Conservation (phyloP, 2,113 vertebrate genomes). For the Odontophorus gujanensis region DNA sequence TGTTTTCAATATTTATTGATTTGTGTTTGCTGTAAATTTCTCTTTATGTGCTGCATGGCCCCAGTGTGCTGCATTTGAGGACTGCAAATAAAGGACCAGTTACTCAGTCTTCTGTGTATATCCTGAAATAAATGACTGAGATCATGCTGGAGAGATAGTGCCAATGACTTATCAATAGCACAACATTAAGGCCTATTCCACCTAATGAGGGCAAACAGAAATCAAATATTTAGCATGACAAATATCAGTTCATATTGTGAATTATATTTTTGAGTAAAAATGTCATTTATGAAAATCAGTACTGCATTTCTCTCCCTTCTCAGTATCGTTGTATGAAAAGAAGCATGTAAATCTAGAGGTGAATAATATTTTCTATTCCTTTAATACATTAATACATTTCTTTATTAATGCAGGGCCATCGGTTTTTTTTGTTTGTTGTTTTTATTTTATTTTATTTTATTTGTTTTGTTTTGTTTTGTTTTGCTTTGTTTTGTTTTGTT, state of each 20-base stretch:
- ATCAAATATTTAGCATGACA: constrained; percentile 18
- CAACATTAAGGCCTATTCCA: neutral
- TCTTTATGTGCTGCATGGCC: neutral
- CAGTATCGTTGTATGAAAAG: neutral
- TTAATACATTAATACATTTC: neutral
- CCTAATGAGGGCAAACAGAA: neutral
- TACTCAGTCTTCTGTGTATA: neutral
- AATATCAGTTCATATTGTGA: neutral
- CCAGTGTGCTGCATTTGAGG: neutral
- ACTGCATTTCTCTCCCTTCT: neutral
- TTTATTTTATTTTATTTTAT: too few species aligned
- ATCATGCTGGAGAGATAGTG: neutral
- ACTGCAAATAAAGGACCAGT: neutral
- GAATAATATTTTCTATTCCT: neutral
- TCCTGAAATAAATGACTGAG: neutral
- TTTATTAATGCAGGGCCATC: fast-evolving
- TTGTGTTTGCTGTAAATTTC: neutral
- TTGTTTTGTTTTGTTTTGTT: too few species aligned
- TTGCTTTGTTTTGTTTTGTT: too few species aligned
- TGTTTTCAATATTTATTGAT: neutral
- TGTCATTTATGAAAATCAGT: constrained; percentile 15
- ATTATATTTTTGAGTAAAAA: neutral
- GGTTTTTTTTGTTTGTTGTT: neutral
- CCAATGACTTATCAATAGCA: neutral
- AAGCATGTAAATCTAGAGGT: neutral